These are phyloP conservation scores for Trachymyrmex septentrionalis DNA, from an alignment of 1,140 invertebrate genomes.

Conservation along the genomic window DNA sequence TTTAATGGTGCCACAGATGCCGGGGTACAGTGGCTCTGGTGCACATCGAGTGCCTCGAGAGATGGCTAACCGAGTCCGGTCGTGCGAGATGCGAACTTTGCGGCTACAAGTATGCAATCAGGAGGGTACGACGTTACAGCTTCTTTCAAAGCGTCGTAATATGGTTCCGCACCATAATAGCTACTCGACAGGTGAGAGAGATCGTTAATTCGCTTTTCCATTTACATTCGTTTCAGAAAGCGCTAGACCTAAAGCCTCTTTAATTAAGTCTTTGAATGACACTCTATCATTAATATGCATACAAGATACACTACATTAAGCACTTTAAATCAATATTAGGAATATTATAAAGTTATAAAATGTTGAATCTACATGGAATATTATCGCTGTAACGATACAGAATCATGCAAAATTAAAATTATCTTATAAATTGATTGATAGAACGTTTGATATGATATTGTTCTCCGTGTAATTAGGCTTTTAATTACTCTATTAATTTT, in stretches of 20 bases:
- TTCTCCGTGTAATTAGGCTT: conserved; percentile 30
- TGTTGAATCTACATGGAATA: not conserved
- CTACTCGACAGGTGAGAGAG: conserved; percentile 86
- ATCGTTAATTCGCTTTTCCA: not conserved
- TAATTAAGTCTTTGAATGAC: not conserved
- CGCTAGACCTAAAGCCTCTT: not conserved
- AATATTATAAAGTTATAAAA: not conserved
- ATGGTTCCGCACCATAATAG: conserved; percentile 87
- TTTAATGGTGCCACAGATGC: conserved; percentile 83
- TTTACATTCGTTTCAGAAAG: not conserved
- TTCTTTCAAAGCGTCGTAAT: conserved; percentile 85
- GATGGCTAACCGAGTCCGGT: conserved; percentile 90
- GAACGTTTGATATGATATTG: not conserved
- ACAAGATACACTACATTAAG: not conserved
- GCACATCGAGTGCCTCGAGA: conserved; percentile 90
- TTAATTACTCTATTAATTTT: conserved; percentile 42
- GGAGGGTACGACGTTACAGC: conserved; percentile 87
- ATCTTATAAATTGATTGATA: conserved; percentile 2
- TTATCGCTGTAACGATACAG: not conserved
- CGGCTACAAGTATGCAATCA: conserved; percentile 87
- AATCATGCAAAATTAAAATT: conserved; percentile 12
- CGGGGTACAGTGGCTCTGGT: conserved; percentile 90
- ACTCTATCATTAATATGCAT: not conserved
- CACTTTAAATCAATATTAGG: not conserved
- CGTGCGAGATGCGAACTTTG: conserved; percentile 88